Evolutionary conservation across 37 sponge, comb jelly and placozoan genomes (phyloP).

Genomic region (Eunapius fragilis): DNA sequence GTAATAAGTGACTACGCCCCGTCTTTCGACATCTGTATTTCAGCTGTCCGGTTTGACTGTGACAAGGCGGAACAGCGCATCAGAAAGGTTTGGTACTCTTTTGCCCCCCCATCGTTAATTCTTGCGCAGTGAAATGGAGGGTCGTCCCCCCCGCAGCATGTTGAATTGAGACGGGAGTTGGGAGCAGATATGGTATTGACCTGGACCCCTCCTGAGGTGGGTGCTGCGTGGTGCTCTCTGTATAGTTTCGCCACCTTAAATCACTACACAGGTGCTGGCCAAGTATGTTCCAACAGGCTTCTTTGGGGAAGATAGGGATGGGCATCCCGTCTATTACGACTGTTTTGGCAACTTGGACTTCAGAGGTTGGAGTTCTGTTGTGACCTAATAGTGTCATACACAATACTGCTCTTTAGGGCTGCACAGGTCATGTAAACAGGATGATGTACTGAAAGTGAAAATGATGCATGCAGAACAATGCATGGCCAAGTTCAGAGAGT

Average conservation of each 20-base stretch:
- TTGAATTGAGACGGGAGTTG: constrained; percentile 38
- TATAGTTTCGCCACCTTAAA: no score
- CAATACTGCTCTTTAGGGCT: not conserved
- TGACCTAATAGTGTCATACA: not conserved
- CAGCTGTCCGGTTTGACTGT: constrained; percentile 64
- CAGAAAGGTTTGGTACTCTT: constrained; percentile 31
- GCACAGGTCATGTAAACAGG: not conserved
- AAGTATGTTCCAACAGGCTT: constrained; percentile 50
- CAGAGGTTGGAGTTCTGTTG: constrained; percentile 28
- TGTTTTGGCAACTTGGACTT: constrained; percentile 58
- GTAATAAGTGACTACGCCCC: not conserved
- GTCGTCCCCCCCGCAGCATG: constrained; percentile 25
- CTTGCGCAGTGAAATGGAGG: not conserved
- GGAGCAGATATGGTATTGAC: constrained; percentile 41
- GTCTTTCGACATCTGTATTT: not conserved
- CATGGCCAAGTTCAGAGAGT: not conserved
- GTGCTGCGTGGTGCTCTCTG: not conserved
- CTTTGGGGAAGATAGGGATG: constrained; percentile 74
- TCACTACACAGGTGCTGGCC: constrained; percentile 32
- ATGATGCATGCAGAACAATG: not conserved
- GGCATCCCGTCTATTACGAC: constrained; percentile 60
- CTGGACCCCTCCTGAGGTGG: constrained; percentile 65
- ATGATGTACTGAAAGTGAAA: not conserved
- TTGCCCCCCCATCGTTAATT: not conserved
- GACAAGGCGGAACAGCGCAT: constrained; percentile 51